Evolutionary conservation across 2,797 vertebrate genomes (phyloP), one percentile per base, ranked within the genome.

Genomic region (Myoxocephalus aenaeus): DNA sequence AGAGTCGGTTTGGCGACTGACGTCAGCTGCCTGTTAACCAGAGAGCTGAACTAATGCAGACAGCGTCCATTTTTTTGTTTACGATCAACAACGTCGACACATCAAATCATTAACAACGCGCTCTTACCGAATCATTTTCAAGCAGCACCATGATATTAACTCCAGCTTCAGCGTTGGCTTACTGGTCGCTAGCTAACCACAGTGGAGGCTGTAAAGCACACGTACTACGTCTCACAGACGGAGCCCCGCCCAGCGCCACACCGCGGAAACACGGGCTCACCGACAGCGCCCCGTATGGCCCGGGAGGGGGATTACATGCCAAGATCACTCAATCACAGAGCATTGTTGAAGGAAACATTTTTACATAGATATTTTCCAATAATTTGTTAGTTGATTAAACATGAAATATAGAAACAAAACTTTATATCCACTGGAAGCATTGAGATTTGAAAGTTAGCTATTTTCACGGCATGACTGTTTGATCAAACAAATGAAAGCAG

Each of bases 111-210:
- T 57, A 1, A 15, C 2, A 0, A 2, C 6, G 0, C 18, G 7
- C 3, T 8, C 8, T 94, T 90, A 96, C 95, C 93, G 95, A 86
- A 74, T 96, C 95, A 46, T 96, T 96, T 89, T 96, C 95, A 1
- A 96, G 92, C 65, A 96, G 89, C 86, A 96, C 95, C 95, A 96
- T 96, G 69, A 27, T 82, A 72, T 36, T 32, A 7, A 22, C 8
- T 63, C 42, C 42, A 44, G 65, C 63, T 63, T 75, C 65, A 38
- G 13, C 17, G 70, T 69, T 69, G 48, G 48, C 65, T 51, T 29
- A 62, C 50, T 44, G 8, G 42, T 62, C n/a, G 4, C 44, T 17
- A 5, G 3, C 58, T 90, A 83, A 68, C 71, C 22, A 65, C 77
- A 57, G 75, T 65, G 64, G 92, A 40, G 12, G 6, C 61, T 27